These are phyloP conservation scores for Salarias fasciatus DNA, from an alignment of 2,797 vertebrate species.

Conservation along the genomic window DNA sequence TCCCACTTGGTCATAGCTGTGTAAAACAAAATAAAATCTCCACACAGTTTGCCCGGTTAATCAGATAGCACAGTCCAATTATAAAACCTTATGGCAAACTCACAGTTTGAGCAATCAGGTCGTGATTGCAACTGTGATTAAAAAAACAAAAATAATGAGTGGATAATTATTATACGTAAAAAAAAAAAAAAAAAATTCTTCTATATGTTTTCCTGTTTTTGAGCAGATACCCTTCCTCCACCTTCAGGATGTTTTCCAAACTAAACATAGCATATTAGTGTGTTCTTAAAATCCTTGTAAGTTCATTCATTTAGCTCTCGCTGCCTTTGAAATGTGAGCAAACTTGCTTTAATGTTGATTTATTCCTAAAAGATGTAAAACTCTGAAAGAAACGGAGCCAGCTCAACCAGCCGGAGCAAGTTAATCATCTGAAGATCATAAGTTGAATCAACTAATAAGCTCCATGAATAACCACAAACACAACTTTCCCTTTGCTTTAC, in stretches of 20 bases:
- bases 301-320: no score
- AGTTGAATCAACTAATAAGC: no score
- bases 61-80: conserved; percentile 28
- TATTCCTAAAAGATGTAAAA: no score
- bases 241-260: conserved; percentile 20
- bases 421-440: no score
- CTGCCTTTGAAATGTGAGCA: no score
- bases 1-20: background rate
- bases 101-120: conserved; percentile 41
- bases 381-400: no score
- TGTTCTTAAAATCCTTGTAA: conserved; percentile 1
- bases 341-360: no score
- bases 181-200: conserved; percentile 12
- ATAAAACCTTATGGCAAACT: conserved; percentile 13
- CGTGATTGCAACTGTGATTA: conserved; percentile 44
- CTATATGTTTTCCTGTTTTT: background rate
- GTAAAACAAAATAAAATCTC: conserved; percentile 19
- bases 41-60: conserved; percentile 16
- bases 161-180: conserved; percentile 28
- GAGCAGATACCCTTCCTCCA: accelerated
- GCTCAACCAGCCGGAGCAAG: no score
- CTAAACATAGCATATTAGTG: conserved; percentile 5
- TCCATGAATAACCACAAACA: no score
- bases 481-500: no score
- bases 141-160: conserved; percentile 42